phyloP scores from a whole-genome alignment of 2,888 invertebrate genomes.

The Mactromeris polynyma region DNA sequence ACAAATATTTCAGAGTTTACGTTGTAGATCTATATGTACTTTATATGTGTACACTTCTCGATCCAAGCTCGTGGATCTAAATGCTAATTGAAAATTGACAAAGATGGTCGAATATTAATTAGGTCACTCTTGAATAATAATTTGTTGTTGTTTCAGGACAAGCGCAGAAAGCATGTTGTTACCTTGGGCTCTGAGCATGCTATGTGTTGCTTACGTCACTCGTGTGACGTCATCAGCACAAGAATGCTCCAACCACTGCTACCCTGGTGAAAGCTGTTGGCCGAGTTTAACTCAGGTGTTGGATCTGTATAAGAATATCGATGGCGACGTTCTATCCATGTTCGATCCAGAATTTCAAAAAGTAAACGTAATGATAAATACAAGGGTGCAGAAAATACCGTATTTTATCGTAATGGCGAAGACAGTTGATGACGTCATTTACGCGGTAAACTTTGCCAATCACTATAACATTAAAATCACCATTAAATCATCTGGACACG shows the following conservation, averaged over 20 bases:
- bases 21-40: too few species aligned
- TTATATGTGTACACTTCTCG: too few species aligned
- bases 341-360: constrained; percentile 15
- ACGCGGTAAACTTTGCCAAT: constrained; percentile 69
- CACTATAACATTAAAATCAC: constrained; percentile 64
- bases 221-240: background rate
- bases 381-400: constrained; percentile 53
- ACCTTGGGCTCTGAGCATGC: background rate
- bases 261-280: constrained; percentile 55
- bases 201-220: background rate
- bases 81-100: too few species aligned
- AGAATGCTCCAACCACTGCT: constrained; percentile 38
- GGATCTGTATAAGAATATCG: constrained; percentile 29
- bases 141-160: too few species aligned
- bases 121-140: too few species aligned
- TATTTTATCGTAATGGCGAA: constrained; percentile 54
- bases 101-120: too few species aligned
- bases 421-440: constrained; percentile 69
- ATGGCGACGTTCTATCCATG: constrained; percentile 19
- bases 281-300: constrained; percentile 31
- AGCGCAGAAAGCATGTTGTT: background rate
- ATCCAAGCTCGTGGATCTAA: too few species aligned
- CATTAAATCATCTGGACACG: constrained; percentile 73
- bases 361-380: constrained; percentile 50
- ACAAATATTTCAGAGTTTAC: too few species aligned